Evolutionary conservation across 2,888 invertebrate genomes (phyloP), one percentile per base, ranked within the genome.

Genomic region (Silvanus unidentatus): DNA sequence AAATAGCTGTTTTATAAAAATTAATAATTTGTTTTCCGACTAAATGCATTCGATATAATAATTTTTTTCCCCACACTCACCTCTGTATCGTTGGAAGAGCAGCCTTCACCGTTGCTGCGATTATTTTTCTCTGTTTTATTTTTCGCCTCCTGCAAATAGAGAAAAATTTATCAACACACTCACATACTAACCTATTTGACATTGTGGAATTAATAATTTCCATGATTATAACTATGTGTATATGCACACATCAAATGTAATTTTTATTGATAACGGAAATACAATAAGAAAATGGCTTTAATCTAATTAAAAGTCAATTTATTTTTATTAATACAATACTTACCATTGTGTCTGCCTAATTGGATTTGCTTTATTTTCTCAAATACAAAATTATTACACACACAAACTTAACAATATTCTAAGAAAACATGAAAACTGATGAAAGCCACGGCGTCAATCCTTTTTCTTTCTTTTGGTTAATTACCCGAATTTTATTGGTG

Each of bases 131-230:
- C n/a, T 32, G 72, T 70, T 75, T 79, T 79, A 62, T 73, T 77
- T 75, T 78, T 79, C 73, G 77, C 74, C 65, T 73, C 76, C 74
- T 76, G 73, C 71, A 75, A 74, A 68, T 72, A 72, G 63, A 72
- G 72, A 51, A 47, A 43, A 41, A 27, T 44, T 43, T 40, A 48
- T 42, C 47, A 47, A 52, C 45, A 50, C 49, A 28, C 36, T 43
- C 15, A 50, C 50, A 53, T 51, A 54, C 49, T 50, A 49, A 51
- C 52, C 52, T 54, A 54, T 53, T 53, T 53, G 53, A 53, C 53
- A 49, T 45, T 51, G 49, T 44, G 28, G 13, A 38, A 34, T 27
- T 36, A 44, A 27, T 29, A 14, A 39, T 40, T 13, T 11, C 27
- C 10, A 9, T 27, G 27, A 39, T 29, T 40, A 15, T 27, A 37